These are phyloP conservation scores for Cirrhinus molitorella DNA, from an alignment of 2,797 vertebrate species.

Conservation along the genomic window DNA sequence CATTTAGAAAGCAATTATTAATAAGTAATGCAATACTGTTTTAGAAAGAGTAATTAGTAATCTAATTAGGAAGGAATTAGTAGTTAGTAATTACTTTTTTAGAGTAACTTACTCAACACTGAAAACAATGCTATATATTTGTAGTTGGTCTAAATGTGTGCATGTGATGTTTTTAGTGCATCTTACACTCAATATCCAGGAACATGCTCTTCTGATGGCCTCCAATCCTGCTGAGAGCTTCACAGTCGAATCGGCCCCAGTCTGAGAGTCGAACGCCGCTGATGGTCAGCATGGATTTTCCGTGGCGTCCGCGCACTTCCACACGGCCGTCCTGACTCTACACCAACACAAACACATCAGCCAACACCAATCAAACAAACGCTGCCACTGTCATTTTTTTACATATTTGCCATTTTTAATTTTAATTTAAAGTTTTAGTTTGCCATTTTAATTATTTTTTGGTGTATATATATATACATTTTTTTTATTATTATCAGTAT, in stretches of 20 bases:
- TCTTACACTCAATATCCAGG: slow-evolving; percentile 97
- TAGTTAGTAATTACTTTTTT: too few relatives aligned
- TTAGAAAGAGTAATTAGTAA: neutral
- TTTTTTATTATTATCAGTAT: neutral
- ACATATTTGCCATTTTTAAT: too few relatives aligned
- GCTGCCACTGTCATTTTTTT: neutral
- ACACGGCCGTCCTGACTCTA: slow-evolving; percentile 91
- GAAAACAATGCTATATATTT: neutral
- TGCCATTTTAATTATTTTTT: too few relatives aligned
- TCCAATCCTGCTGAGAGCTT: slow-evolving; percentile 94
- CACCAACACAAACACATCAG: slow-evolving; percentile 13
- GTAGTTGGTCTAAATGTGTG: neutral
- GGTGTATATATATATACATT: too few relatives aligned
- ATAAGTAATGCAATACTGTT: neutral
- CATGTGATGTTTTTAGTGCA: neutral
- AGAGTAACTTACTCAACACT: neutral
- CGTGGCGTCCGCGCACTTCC: slow-evolving; percentile 89
- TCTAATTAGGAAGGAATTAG: neutral
- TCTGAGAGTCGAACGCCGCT: slow-evolving; percentile 88
- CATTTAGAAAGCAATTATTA: neutral
- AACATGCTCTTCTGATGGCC: slow-evolving; percentile 98
- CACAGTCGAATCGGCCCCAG: slow-evolving; percentile 93
- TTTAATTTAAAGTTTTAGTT: too few relatives aligned
- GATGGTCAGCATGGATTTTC: slow-evolving; percentile 91
- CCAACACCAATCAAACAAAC: neutral